These are phyloP conservation scores for Mnemiopsis leidyi DNA, from an alignment of 37 sponge, comb jelly and placozoan genomes.

Conservation along the genomic window DNA sequence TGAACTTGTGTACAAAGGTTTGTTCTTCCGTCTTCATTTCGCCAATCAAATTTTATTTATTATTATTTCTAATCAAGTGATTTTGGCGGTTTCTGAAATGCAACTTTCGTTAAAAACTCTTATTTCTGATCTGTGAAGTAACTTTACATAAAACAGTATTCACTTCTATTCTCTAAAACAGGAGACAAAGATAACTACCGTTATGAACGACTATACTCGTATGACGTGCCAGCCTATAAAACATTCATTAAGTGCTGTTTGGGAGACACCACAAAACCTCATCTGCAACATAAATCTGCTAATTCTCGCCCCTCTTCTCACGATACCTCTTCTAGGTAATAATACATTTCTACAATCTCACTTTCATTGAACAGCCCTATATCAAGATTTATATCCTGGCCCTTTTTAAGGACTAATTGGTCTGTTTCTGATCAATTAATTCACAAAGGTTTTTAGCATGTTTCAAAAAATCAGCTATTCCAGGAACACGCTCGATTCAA, in stretches of 20 bases:
- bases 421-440: too few relatives aligned
- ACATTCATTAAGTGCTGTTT: background rate
- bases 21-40: background rate
- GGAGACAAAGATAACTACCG: conserved; percentile 21
- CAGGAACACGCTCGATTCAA: too few relatives aligned
- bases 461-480: too few relatives aligned
- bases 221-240: conserved; percentile 16
- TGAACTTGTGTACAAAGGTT: background rate
- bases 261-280: background rate
- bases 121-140: background rate
- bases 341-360: too few relatives aligned
- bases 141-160: too few relatives aligned
- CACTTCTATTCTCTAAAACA: background rate
- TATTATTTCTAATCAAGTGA: too few relatives aligned
- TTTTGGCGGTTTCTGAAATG: background rate
- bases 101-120: too few relatives aligned
- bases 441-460: too few relatives aligned
- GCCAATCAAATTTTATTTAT: background rate
- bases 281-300: background rate
- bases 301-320: background rate
- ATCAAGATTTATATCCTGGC: too few relatives aligned
- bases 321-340: background rate
- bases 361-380: too few relatives aligned
- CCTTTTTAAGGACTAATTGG: too few relatives aligned
- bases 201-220: conserved; percentile 9